phyloP scores from a whole-genome alignment of 1,140 invertebrate species.

The Ceratosolen solmsi region DNA sequence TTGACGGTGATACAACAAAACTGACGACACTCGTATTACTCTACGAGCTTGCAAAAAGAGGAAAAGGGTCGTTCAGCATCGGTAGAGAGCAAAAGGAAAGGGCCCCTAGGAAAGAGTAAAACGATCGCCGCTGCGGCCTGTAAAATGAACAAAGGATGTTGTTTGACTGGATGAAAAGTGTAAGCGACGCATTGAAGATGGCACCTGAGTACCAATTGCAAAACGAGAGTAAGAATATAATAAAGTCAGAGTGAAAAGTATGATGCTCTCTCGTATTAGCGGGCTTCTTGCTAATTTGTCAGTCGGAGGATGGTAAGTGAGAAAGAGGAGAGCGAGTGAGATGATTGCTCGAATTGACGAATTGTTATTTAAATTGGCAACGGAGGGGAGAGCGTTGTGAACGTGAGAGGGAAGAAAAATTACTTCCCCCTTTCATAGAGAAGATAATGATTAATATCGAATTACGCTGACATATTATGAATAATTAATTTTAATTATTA shows the following conservation, averaged over 20 bases:
- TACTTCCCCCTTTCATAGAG: no score
- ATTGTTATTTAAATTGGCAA: no score
- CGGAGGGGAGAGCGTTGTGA: no score
- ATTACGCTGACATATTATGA: no score
- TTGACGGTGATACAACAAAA: neutral
- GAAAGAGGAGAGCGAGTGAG: no score
- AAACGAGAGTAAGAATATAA: neutral
- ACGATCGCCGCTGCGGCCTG: neutral
- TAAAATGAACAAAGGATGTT: constrained; percentile 28
- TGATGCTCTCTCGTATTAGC: neutral
- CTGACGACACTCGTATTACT: neutral
- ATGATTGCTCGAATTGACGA: no score
- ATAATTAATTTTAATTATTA: no score
- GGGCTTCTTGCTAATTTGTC: constrained; percentile 1
- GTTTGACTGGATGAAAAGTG: constrained; percentile 9
- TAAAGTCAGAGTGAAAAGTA: neutral
- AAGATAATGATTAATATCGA: no score
- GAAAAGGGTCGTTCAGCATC: constrained; percentile 25
- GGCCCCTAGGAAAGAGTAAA: neutral
- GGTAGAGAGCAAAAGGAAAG: neutral
- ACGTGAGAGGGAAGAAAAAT: no score
- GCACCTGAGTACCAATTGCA: constrained; percentile 34
- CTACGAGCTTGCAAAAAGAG: neutral
- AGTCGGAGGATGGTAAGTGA: no score
- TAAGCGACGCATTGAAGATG: constrained; percentile 31